Base-by-base conservation (phyloP, 64 coral and sea anemone genomes). In the Actinia equina region DNA sequence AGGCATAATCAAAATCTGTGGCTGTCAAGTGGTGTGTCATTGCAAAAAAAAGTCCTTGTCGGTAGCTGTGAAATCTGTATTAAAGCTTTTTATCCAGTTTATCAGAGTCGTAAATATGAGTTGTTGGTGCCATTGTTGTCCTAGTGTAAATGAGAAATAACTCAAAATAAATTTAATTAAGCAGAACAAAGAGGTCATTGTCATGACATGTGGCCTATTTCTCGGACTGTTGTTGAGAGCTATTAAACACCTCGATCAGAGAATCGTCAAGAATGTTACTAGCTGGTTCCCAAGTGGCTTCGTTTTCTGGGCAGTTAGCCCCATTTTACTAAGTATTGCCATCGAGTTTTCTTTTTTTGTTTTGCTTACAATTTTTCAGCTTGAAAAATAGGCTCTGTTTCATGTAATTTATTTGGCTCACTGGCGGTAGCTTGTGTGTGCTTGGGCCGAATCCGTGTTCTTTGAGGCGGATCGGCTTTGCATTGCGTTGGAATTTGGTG, bases 271-370 rank as follows among this genome's bases (percentile, higher is more conserved):
- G 22, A 64, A 79, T 71, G 30, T 91, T 91, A 53, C 62, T 63
- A 1, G 53, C 43, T 41, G 84, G 89, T 86, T 91, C 89, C 89
- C 89, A 91, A 17, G 89, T 80, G 3, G 88, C 82, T 43, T 46
- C 46, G 27, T 37, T 37, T 37, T 37, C 30, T 37, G 83, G 89
- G 18, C 51, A 91, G 37, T 81, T 76, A 22, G 25, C 44, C 89
- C 83, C 30, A 91, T 60, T 80, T 62, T 3, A 91, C 89, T 44
- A 86, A 20, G 59, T 86, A 91, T 62, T 91, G 69, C 18, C 67
- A 37, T 15, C 56, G 51, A 77, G 58, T 43, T 51, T 63, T 78
- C 12, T 78, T 77, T 54, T 18, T 63, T 8, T 84, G 89, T 52
- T 77, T 86, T 6, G 63, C 44, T 6, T 86, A 44, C 17, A 91